phyloP scores from a whole-genome alignment of 35 echinoderm and acorn worm species.

The Heliocidaris erythrogramma region DNA sequence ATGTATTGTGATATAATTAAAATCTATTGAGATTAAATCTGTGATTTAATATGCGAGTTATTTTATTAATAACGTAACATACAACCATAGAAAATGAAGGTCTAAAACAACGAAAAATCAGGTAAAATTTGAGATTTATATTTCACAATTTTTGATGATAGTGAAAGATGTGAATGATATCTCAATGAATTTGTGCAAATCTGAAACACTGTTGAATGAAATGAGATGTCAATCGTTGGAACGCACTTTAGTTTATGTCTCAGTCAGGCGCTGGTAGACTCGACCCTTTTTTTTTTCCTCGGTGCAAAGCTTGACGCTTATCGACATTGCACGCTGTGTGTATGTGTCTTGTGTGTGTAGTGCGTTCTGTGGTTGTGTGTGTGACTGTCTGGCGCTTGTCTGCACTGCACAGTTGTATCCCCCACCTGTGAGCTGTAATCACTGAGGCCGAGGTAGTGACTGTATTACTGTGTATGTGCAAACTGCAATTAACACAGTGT shows the following conservation, averaged over 20 bases:
- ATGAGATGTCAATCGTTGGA: neutral
- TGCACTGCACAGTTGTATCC: neutral
- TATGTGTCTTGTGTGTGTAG: neutral
- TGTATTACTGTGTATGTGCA: no score
- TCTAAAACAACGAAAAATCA: conserved; percentile 45
- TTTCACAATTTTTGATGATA: neutral
- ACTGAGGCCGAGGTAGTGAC: no score
- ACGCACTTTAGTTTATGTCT: neutral
- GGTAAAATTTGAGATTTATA: conserved; percentile 43
- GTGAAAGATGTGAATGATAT: neutral
- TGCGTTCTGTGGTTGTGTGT: neutral
- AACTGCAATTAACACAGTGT: no score
- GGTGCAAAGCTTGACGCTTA: conserved; percentile 15
- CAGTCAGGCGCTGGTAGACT: neutral
- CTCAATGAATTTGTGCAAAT: neutral
- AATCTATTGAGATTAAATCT: neutral
- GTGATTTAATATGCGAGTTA: neutral
- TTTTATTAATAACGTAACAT: neutral
- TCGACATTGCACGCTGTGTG: neutral
- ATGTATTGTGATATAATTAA: no score
- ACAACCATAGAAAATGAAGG: conserved; percentile 25
- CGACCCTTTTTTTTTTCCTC: conserved; percentile 38
- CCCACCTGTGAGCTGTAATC: neutral
- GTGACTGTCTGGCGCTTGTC: neutral
- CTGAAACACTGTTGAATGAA: neutral